Conservation (phyloP, 2,888 invertebrate genomes). For the Latrodectus elegans region DNA sequence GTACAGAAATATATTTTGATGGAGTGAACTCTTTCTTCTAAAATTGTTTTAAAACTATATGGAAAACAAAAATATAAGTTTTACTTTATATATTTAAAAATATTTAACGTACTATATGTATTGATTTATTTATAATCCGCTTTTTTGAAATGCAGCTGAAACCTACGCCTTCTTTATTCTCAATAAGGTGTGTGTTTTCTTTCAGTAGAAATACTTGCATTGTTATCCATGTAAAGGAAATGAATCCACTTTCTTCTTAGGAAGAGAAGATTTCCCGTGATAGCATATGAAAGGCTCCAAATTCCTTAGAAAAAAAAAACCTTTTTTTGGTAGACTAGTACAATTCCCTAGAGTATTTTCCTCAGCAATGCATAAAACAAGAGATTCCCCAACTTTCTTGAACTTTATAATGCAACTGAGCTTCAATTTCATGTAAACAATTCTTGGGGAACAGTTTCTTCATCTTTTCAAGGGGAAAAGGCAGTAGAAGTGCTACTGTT, state of each 20-base stretch:
- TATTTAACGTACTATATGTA: no score
- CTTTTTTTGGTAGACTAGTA: constrained; percentile 4
- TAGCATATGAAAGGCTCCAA: constrained; percentile 27
- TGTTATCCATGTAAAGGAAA: background rate
- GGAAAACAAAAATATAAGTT: no score
- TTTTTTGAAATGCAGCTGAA: no score
- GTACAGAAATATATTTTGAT: no score
- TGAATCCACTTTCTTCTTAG: background rate
- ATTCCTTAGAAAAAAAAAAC: constrained; percentile 23
- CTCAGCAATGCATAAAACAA: constrained; percentile 65
- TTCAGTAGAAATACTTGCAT: background rate
- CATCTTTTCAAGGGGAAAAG: background rate
- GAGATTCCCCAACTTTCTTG: constrained; percentile 45
- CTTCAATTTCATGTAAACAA: constrained; percentile 49
- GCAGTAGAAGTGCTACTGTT: no score
- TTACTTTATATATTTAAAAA: no score
- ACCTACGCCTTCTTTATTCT: no score
- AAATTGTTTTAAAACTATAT: no score
- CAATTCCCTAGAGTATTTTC: constrained; percentile 58
- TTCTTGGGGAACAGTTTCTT: background rate
- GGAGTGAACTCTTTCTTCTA: no score
- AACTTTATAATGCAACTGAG: constrained; percentile 49
- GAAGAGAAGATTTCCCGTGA: constrained; percentile 13
- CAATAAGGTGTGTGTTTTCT: no score
- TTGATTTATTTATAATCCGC: no score